Conservation (phyloP, 2,797 vertebrate species). For the Bradypodion ventrale region DNA sequence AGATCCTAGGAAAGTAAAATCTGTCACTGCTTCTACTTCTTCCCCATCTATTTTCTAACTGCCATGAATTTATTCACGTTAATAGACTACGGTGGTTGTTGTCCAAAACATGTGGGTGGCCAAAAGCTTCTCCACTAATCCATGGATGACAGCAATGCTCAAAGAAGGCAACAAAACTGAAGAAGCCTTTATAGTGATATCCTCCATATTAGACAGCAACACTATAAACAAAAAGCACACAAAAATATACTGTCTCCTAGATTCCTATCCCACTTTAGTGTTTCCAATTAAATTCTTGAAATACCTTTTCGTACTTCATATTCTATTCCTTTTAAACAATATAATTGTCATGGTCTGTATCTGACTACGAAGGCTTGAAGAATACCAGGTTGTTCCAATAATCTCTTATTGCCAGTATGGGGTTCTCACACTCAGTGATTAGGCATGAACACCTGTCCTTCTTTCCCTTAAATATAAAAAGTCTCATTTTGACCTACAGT, state of each 20-base stretch:
- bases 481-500: too few relatives aligned
- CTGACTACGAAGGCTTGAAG: not conserved
- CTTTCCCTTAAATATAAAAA: too few relatives aligned
- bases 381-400: not conserved
- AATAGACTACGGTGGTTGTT: not conserved
- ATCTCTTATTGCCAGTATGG: too few relatives aligned
- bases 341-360: not conserved
- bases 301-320: constrained; percentile 14
- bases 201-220: not conserved
- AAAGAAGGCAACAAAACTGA: not conserved
- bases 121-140: not conserved
- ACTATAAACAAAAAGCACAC: not conserved
- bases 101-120: not conserved
- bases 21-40: too few relatives aligned
- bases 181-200: not conserved
- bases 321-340: constrained; percentile 45
- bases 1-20: too few relatives aligned
- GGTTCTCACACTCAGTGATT: too few relatives aligned
- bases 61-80: not conserved
- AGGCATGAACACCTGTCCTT: not conserved
- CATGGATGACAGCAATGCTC: too few relatives aligned
- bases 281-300: constrained; percentile 35
- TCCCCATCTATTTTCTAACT: too few relatives aligned
- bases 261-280: not conserved
- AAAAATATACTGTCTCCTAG: too few relatives aligned